Evolutionary conservation across 2,888 invertebrate genomes (phyloP).

Genomic region (Eupeodes latifasciatus): DNA sequence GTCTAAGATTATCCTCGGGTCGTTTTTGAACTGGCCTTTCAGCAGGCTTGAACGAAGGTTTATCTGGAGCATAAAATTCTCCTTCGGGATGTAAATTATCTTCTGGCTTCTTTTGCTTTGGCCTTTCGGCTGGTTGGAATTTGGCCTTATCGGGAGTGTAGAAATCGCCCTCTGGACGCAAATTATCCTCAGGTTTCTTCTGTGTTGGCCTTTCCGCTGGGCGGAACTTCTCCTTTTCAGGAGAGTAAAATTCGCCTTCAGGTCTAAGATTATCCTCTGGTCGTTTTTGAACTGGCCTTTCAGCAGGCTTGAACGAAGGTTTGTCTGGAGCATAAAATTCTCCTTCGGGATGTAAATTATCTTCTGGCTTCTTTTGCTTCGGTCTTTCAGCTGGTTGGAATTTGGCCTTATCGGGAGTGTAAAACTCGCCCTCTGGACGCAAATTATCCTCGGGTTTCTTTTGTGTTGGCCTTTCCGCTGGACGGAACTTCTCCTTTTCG

Average conservation of each 20-base stretch:
- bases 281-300: slow-evolving; percentile 85
- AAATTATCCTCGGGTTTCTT: slow-evolving; percentile 86
- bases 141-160: slow-evolving; percentile 84
- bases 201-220: slow-evolving; percentile 85
- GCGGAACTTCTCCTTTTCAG: slow-evolving; percentile 83
- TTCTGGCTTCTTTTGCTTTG: slow-evolving; percentile 84
- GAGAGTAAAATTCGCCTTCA: slow-evolving; percentile 86
- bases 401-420: slow-evolving; percentile 83
- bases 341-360: slow-evolving; percentile 86
- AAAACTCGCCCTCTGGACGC: slow-evolving; percentile 86
- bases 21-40: slow-evolving; percentile 84
- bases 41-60: slow-evolving; percentile 84
- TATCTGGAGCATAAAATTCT: slow-evolving; percentile 85
- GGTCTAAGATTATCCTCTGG: slow-evolving; percentile 86
- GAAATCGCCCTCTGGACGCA: slow-evolving; percentile 86
- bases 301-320: slow-evolving; percentile 84
- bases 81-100: slow-evolving; percentile 87
- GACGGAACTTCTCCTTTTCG: slow-evolving; percentile 75
- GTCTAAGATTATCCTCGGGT: slow-evolving; percentile 86
- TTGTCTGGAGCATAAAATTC: slow-evolving; percentile 85
- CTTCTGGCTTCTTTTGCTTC: slow-evolving; percentile 84
- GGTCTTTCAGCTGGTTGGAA: slow-evolving; percentile 84
- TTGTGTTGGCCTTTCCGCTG: slow-evolving; percentile 84
- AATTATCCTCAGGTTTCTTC: slow-evolving; percentile 85
- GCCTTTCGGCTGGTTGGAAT: slow-evolving; percentile 85